Evolutionary conservation across 2,888 invertebrate genomes (phyloP), one percentile per base, ranked within the genome.

Genomic region (Hydrotaea cyrtoneurina): DNA sequence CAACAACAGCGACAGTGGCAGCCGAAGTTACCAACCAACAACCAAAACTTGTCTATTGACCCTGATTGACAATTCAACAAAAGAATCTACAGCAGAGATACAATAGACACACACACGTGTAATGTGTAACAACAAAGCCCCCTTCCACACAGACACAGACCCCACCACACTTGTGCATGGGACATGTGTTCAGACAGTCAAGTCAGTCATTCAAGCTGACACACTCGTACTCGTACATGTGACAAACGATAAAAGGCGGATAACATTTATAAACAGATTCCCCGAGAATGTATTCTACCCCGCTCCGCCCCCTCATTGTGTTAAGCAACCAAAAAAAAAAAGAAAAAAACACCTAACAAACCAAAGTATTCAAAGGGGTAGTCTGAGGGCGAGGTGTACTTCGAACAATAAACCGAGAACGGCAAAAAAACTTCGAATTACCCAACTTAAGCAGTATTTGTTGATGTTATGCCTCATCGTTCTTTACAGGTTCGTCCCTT

Each of bases 51-150:
- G 43, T 77, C 39, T 82, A 77, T 77, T 85, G 85, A 80, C 79
- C 79, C 85, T 85, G 85, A 85, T 82, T 80, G 82, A 74, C 82
- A 85, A 80, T 85, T 82, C 62, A 69, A 72, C 55, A 77, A 75
- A 39, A 39, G 64, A 31, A 55, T n/a, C 36, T 66, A 59, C 55
- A 71, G 73, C 2, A 75, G 36, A n/a, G 71, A 71, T 46, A 72
- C 72, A 71, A 39, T 39, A 39, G 11, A 39, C 39, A 39, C 39
- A 39, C 39, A 39, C 36, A 39, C 39, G 11, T 31, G 31, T 31
- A 31, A 31, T 31, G 31, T 31, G 31, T 31, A 31, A 7, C 39
- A 39, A 8, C 3, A 8, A 39, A 39, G 13, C 39, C 39, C 39
- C 3, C n/a, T n/a, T n/a, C 7, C 39, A 39, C 8, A 39, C 2